Evolutionary conservation across 2,113 vertebrate species (phyloP).

Genomic region (Xenus cinereus): DNA sequence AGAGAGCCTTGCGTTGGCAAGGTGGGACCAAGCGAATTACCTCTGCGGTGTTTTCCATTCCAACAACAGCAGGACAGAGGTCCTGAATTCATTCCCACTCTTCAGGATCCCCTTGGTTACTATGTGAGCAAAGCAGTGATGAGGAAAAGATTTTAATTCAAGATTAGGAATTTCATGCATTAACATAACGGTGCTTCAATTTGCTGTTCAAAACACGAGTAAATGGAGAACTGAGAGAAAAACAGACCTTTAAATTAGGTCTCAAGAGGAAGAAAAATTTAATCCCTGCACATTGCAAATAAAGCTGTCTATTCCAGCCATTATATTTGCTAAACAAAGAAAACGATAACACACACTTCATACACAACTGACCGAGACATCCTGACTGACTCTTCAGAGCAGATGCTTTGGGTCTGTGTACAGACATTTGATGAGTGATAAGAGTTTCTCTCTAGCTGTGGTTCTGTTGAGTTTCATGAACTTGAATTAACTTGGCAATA

Average conservation of each 20-base stretch:
- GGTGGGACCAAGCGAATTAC: neutral
- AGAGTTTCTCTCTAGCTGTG: neutral
- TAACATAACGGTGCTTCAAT: neutral
- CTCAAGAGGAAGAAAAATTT: conserved; percentile 34
- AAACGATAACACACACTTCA: neutral
- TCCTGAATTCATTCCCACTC: neutral
- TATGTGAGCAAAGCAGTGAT: neutral
- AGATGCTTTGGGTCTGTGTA: neutral
- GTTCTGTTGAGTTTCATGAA: neutral
- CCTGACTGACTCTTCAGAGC: neutral
- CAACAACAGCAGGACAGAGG: neutral
- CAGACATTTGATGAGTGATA: neutral
- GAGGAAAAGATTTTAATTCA: conserved; percentile 10
- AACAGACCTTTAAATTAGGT: conserved; percentile 45
- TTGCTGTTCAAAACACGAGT: neutral
- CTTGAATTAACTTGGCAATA: neutral
- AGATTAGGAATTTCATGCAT: neutral
- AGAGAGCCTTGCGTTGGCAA: neutral
- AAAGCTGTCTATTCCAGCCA: conserved; percentile 1
- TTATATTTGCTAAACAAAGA: conserved; percentile 10
- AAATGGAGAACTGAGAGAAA: conserved; percentile 40
- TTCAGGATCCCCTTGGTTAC: neutral
- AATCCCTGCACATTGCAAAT: conserved; percentile 26
- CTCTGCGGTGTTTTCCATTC: neutral
- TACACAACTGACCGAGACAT: neutral